Evolutionary conservation across 2,797 vertebrate species (phyloP), one percentile per base, ranked within the genome.

Genomic region (Chaetodon trifasciatus): DNA sequence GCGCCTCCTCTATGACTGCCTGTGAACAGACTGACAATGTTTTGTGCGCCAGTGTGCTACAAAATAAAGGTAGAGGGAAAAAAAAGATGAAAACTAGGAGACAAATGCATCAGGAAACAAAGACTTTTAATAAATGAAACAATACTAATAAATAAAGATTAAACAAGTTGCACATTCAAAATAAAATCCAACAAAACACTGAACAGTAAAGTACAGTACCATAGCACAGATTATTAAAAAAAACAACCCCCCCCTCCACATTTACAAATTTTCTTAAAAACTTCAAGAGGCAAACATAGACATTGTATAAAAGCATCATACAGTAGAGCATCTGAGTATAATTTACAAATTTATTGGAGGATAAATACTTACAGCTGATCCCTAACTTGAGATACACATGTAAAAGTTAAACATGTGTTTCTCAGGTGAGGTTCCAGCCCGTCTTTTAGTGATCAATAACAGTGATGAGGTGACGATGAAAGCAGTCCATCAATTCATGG

Each of bases 81-180:
- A 67, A 28, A 57, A 24, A 61, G 16, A 49, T 7, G 28, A 39
- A 55, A 77, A 76, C 5, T 23, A 44, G 32, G 58, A 87, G 73
- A 82, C 77, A 40, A 67, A 76, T 47, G 37, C 32, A 35, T 64
- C 92, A 88, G 83, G 91, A 94, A 93, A 91, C 83, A 93, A 91
- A 93, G 61, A 85, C 71, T 89, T 95, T 95, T 94, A 94, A 93
- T 94, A 92, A 93, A 92, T 86, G 88, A 94, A 94, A 93, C 87
- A 87, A 88, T 94, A 89, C 92, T 92, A 92, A 94, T 94, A 95
- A 95, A 95, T 95, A 94, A 94, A 92, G 91, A 89, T 92, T 89
- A 94, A 92, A 91, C 89, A 81, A 91, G 79, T 88, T 90, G 84
- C 91, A 93, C 91, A 76, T 92, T 93, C 89, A 90, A 95, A 95